Base-by-base conservation (phyloP, 2,113 vertebrate genomes). In the Bambusicola thoracicus region DNA sequence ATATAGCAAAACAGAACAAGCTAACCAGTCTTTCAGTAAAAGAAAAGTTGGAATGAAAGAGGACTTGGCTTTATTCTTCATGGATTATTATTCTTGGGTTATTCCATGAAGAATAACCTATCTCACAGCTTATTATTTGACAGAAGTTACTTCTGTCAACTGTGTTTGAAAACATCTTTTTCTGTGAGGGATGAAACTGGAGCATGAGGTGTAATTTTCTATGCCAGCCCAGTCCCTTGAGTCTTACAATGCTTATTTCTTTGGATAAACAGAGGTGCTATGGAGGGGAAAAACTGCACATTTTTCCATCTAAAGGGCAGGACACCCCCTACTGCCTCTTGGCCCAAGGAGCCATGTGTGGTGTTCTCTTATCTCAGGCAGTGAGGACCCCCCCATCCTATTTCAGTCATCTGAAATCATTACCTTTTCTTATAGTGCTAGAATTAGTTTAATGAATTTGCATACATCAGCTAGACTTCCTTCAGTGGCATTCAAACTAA, bases 401-500 rank as follows among this genome's bases (percentile, higher is more conserved):
- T 46, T 87, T 66, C 53, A 56, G 59, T 24, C 44, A 53, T 58
- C n/a, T 92, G 59, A 83, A 91, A 78, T 49, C 90, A 63, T 19
- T 18, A 22, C 55, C 55, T 87, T 81, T 76, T 87, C 70, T 25
- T 32, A 46, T 34, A 84, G 30, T 2, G 2, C 21, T 74, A 43
- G 59, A 77, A 87, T 79, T 87, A 76, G 53, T 53, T 91, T 82
- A 85, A 87, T 18, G 53, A 82, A 48, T 76, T 85, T 76, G 67
- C 85, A 55, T 32, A 49, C 11, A 1, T 75, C 78, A 93, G 85
- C 67, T 75, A 66, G 76, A 82, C 58, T 87, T 91, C 48, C 46
- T 91, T 85, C 79, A 22, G 82, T 85, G 85, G 43, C 82, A 69
- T 73, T 94, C 91, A 84, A 65, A 59, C 66, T 63, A 63, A 68